Evolutionary conservation across 2,888 invertebrate genomes (phyloP), one percentile per base, ranked within the genome.

Genomic region (Chymomyza fuscimana): DNA sequence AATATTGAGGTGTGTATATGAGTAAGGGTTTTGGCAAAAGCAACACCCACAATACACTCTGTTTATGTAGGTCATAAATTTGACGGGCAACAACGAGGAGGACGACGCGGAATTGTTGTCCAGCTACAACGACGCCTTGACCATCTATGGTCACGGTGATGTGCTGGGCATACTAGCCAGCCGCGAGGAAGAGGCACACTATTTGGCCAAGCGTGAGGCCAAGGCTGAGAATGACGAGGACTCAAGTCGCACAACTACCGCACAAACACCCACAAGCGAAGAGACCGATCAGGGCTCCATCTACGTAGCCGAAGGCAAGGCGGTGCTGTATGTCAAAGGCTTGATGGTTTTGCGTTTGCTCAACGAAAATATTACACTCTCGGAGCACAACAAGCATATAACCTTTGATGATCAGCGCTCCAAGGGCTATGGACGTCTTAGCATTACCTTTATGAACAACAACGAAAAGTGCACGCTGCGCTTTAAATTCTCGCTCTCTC

Each of bases 41-140:
- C 6, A 16, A 25, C 9, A 60, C 16, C 9, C 9, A 63, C 36
- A 32, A 32, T 9, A 19, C 16, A 29, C 59, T n/a, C 15, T 19
- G 50, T 0, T 46, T 52, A 81, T 80, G 0, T 84, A 94, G 94
- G 93, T 94, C 72, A 91, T 94, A 64, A 93, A 80, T 62, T 67
- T 84, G 0, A 70, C 78, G 2, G 94, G 94, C 1, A 67, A 93
- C n/a, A 92, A 92, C 90, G 93, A 93, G 25, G 93, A 94, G 82
- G 93, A 94, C 58, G 94, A 94, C 70, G 93, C 93, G 0, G 93
- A 94, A 89, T 93, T 94, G 90, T 92, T 94, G 7, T 93, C 93
- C 76, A 93, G 93, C 9, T 94, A 93, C 80, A 93, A 93, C 0
- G 91, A 94, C 15, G 92, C 94, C 0, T 92, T 94, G 76, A 93